Evolutionary conservation across 2,797 vertebrate genomes (phyloP).

Genomic region (Gallinago solitaria): DNA sequence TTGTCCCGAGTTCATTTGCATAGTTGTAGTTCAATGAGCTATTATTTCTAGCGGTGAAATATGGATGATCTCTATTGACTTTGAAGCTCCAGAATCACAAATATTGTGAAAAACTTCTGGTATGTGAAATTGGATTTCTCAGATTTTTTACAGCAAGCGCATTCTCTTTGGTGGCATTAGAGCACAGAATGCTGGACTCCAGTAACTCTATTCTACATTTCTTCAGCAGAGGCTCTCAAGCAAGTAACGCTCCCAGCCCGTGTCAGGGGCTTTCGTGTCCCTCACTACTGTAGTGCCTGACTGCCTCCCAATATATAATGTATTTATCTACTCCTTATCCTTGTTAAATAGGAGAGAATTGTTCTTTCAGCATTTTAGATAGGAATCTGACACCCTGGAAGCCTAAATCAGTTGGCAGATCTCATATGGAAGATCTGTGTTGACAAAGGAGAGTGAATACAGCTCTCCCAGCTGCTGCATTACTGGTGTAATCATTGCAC

Average conservation of each 20-base stretch:
- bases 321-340: not conserved
- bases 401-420: not conserved
- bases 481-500: not conserved
- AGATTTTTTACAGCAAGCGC: not conserved
- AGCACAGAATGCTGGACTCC: not conserved
- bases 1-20: not conserved
- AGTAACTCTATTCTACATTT: not conserved
- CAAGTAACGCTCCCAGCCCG: not conserved
- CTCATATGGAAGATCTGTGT: not conserved
- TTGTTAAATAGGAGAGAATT: not conserved
- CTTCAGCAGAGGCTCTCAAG: not conserved
- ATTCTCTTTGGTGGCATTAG: not conserved
- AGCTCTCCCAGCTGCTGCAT: slow-evolving; percentile 6
- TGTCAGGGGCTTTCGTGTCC: not conserved
- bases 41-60: not conserved
- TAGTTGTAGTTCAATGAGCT: not conserved
- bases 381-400: not conserved
- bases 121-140: not conserved
- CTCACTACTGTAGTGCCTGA: not conserved
- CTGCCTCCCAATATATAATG: not conserved
- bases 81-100: not conserved
- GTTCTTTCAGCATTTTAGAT: not conserved
- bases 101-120: not conserved
- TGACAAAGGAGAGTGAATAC: not conserved
- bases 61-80: not conserved